Evolutionary conservation across 2,113 vertebrate genomes (phyloP).

Genomic region (Miniopterus natalensis): DNA sequence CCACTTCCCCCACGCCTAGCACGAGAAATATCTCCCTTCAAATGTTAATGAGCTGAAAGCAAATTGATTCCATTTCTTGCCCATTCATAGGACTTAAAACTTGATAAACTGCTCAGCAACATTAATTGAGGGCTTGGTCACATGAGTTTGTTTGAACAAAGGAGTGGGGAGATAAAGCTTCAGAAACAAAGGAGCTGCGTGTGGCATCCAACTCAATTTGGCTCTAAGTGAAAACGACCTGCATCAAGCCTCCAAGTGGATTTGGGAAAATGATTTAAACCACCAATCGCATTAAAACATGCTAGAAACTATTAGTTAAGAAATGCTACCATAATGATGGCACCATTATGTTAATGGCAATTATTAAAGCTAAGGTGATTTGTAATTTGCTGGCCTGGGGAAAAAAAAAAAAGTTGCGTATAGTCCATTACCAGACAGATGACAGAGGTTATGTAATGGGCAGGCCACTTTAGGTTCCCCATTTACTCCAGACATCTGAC

Average conservation of each 20-base stretch:
- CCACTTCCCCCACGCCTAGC: not conserved
- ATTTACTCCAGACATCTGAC: constrained; percentile 88
- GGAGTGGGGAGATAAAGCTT: not conserved
- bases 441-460: constrained; percentile 87
- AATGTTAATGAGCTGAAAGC: constrained; percentile 41
- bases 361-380: constrained; percentile 79
- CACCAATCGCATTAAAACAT: constrained; percentile 12
- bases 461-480: constrained; percentile 85
- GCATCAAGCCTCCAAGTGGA: constrained; percentile 26
- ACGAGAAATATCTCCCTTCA: not conserved
- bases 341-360: constrained; percentile 76
- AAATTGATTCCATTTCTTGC: constrained; percentile 37
- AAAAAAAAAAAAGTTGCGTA: constrained; percentile 57
- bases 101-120: not conserved
- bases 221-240: not conserved
- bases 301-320: constrained; percentile 80
- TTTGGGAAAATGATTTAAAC: constrained; percentile 57
- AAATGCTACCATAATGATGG: constrained; percentile 44
- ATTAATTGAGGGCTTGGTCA: not conserved
- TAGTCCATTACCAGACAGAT: constrained; percentile 82
- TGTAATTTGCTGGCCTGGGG: constrained; percentile 75
- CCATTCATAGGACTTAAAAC: not conserved
- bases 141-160: not conserved
- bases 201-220: not conserved
- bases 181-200: accelerated